Evolutionary conservation across 2,113 vertebrate species (phyloP).

Genomic region (Glaucidium brasilianum): DNA sequence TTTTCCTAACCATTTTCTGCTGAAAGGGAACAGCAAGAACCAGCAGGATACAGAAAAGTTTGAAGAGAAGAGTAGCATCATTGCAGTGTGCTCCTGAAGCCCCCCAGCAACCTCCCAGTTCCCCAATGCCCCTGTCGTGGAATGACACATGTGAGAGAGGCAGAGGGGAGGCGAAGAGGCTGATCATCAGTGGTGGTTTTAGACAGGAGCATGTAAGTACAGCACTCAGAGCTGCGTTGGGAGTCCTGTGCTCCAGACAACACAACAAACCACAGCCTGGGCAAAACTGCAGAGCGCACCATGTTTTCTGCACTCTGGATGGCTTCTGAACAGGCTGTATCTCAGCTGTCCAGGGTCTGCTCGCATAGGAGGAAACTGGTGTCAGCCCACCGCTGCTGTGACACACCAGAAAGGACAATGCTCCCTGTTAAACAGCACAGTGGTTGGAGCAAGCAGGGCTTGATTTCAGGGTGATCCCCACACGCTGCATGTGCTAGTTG

Average conservation of each 20-base stretch:
- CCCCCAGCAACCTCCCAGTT: neutral
- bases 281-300: neutral
- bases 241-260: neutral
- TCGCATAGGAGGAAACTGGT: neutral
- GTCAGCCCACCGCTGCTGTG: neutral
- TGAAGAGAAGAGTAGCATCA: neutral
- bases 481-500: rapidly evolving
- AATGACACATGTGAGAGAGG: rapidly evolving
- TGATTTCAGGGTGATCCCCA: neutral
- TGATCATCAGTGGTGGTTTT: neutral
- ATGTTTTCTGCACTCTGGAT: rapidly evolving
- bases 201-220: rapidly evolving
- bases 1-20: neutral
- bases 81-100: neutral
- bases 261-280: neutral
- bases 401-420: neutral
- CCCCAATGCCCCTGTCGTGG: neutral
- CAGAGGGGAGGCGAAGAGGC: neutral
- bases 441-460: rapidly evolving
- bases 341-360: neutral
- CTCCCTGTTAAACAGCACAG: neutral
- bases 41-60: neutral
- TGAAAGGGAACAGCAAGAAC: neutral
- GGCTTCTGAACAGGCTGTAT: neutral
- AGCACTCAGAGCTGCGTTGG: rapidly evolving